Evolutionary conservation across 2,113 vertebrate genomes (phyloP), one percentile per base, ranked within the genome.

Genomic region (Psilopogon haemacephalus): DNA sequence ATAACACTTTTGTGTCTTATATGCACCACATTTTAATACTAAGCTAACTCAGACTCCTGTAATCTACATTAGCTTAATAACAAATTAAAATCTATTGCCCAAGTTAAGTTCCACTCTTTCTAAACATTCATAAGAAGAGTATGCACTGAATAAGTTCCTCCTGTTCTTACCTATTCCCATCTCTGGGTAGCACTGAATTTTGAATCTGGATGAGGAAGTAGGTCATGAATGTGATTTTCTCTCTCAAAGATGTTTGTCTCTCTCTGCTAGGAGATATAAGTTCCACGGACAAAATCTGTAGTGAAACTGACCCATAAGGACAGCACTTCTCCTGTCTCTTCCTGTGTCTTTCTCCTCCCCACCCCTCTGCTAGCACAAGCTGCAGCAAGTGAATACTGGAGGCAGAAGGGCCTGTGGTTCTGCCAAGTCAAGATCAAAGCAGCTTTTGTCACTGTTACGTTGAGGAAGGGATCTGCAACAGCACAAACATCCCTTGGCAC

Each of bases 361-460:
- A 60, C 9, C 21, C 18, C 32, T 54, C 33, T 65, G 62, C 59
- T 38, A 83, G 26, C 71, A 67, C 50, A 83, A 73, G 30, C 16
- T 38, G 24, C 50, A 50, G 44, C 69, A 63, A 30, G 37, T 0
- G 1, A 63, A 19, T 28, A 52, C 8, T 23, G 0, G 0, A 63
- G 65, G 86, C 24, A 50, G 59, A 75, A 65, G 14, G 16, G 20
- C 42, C 21, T 74, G n/a, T 20, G 27, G 44, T 16, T 78, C 65
- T 84, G 46, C 48, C 64, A 93, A 71, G 8, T 27, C 26, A 67
- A 58, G 62, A 67, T 76, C 67, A 89, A 87, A 87, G 55, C 44
- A 82, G 28, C 28, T 46, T 73, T 46, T 59, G 59, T 50, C 2
- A 13, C 10, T 63, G 60, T 28, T 44, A 55, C 24, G 59, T 74